These are phyloP conservation scores for Trinectes maculatus DNA, from an alignment of 2,113 vertebrate species.

Conservation along the genomic window DNA sequence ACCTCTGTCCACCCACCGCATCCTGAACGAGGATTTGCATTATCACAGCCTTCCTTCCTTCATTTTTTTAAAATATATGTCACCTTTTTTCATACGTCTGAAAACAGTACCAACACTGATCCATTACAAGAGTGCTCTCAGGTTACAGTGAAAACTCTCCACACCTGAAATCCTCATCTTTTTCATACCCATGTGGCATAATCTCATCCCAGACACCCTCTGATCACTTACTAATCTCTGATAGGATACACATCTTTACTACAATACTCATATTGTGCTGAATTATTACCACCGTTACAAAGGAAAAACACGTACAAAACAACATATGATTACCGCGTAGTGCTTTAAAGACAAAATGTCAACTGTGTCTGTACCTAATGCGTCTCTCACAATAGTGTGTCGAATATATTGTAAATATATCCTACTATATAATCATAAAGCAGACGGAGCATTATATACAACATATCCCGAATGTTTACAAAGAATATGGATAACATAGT, in stretches of 20 bases:
- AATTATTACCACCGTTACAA: constrained; percentile 33
- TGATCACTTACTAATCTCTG: constrained; percentile 46
- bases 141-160: not conserved
- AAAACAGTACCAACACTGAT: constrained; percentile 31
- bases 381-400: constrained; percentile 53
- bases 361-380: constrained; percentile 50
- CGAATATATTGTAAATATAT: constrained; percentile 77
- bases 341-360: constrained; percentile 36
- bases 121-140: constrained; percentile 40
- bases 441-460: constrained; percentile 61
- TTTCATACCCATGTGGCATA: not conserved
- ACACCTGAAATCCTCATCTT: not conserved
- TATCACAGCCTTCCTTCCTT: not conserved
- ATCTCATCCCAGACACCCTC: constrained; percentile 14
- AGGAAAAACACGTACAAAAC: constrained; percentile 20
- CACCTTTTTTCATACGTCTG: constrained; percentile 18
- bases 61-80: constrained; percentile 21
- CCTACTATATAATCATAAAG: constrained; percentile 68
- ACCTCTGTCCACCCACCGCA: not conserved
- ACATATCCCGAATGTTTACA: constrained; percentile 66
- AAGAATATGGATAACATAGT: constrained; percentile 60
- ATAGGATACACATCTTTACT: constrained; percentile 44
- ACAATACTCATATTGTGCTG: constrained; percentile 64
- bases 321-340: constrained; percentile 52
- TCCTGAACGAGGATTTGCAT: not conserved